phyloP scores from a whole-genome alignment of 2,113 vertebrate species.

The Pterocles gutturalis region DNA sequence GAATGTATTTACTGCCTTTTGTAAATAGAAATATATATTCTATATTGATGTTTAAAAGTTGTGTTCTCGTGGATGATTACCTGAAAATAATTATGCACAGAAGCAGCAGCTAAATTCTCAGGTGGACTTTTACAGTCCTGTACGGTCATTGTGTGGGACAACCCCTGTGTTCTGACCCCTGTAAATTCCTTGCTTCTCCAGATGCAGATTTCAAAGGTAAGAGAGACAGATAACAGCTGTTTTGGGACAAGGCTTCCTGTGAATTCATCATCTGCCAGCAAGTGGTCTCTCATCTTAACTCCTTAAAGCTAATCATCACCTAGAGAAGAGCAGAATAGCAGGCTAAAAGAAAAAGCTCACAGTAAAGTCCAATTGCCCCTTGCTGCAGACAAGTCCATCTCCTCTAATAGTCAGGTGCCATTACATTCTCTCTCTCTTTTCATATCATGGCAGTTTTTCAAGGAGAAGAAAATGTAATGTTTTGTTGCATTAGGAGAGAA shows the following conservation, averaged over 20 bases:
- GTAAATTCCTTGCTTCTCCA: background rate
- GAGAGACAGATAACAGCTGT: background rate
- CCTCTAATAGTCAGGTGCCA: background rate
- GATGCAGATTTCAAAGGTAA: background rate
- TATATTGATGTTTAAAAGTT: constrained; percentile 28
- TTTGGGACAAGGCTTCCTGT: background rate
- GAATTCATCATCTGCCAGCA: background rate
- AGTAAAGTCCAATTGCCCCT: background rate
- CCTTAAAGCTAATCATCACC: background rate
- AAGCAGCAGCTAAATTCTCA: constrained; percentile 28
- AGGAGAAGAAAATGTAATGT: background rate
- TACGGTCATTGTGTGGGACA: background rate
- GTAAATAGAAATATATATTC: constrained; percentile 1
- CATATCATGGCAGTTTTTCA: background rate
- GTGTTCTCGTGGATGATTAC: constrained; percentile 20
- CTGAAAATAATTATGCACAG: constrained; percentile 50
- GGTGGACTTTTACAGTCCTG: constrained; percentile 19
- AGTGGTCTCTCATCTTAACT: background rate
- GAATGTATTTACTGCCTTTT: background rate
- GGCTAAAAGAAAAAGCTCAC: background rate
- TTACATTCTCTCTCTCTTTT: background rate
- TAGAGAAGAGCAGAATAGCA: background rate
- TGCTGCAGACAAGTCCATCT: background rate
- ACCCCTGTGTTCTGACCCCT: background rate
- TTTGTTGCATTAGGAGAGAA: background rate